Evolutionary conservation across 2,888 invertebrate species (phyloP), one percentile per base, ranked within the genome.

Genomic region (Rhagium mordax): DNA sequence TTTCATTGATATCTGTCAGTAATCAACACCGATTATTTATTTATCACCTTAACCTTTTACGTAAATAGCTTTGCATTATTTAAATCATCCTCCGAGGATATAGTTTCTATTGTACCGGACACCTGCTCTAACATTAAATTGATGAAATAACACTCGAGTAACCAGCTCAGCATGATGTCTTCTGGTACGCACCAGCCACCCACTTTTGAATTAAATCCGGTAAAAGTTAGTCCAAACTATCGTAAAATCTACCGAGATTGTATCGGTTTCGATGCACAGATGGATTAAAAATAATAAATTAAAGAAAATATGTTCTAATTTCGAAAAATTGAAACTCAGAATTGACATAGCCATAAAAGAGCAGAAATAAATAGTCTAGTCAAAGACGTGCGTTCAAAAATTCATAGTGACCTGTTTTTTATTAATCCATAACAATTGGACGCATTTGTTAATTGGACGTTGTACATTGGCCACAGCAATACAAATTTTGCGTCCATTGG

Each of bases 11-110:
- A 8, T 20, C 18, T 18, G 51, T 8, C 51, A 51, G 20, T 51
- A 18, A 51, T 21, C 18, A 53, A 3, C 13, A 13, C 7, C 21
- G 53, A 53, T 53, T 53, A 53, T 53, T 53, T 53, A 53, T 53
- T 53, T 53, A 53, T 53, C 21, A 20, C 20, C n/a, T 53, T 53
- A 53, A 53, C 53, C 53, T 15, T 41, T 41, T 4, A 10, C n/a
- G 4, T 41, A n/a, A 41, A 41, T 41, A 15, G 20, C 21, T 53
- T 53, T 20, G 1, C 24, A 20, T 53, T n/a, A 53, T 53, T 24
- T 53, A 21, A 24, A 53, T 53, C 53, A 53, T n/a, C n/a, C 21
- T 13, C 21, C n/a, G n/a, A 53, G n/a, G 24, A 53, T 53, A 53
- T 24, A 21, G 10, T 53, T 53, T 24, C 24, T 53, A 5, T 13